Evolutionary conservation across 1,140 invertebrate genomes (phyloP), one percentile per base, ranked within the genome.

Genomic region (Ericerus pela): DNA sequence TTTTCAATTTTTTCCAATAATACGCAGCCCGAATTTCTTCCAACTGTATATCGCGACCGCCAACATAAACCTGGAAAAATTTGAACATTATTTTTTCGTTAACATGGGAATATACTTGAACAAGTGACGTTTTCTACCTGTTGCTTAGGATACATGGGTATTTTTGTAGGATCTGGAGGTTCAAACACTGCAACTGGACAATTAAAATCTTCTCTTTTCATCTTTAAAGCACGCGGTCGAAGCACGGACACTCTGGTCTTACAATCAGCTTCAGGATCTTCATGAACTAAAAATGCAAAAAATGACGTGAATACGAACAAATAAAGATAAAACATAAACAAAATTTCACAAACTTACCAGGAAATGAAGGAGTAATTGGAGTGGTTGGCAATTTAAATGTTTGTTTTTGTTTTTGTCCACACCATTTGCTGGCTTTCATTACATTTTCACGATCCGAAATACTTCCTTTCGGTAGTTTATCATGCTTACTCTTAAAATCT

Each of bases 401-500:
- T n/a, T 26, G 14, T 14, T 30, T 52, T 18, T 47, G 24, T 6
- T 37, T 18, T 41, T 55, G 30, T 29, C n/a, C 33, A 59, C 60
- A 27, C 58, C 54, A 41, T 41, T 56, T 20, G 52, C 58, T 53
- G 60, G 59, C 27, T 47, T 47, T 47, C 41, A 47, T 47, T 16
- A 69, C 70, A 63, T 79, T 79, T 63, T 79, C 77, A 65, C 81
- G 81, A 12, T 63, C 59, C 12, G 55, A 28, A 24, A 58, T 18
- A 33, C 33, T 36, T 3, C 52, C 37, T 43, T 59, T 61, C 14
- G 60, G 53, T 24, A 55, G 51, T 41, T 54, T 33, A 1, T 54
- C 20, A 22, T 36, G 33, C 31, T 33, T 54, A 16, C 22, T 54
- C n/a, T 54, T 54, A n/a, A 36, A 22, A 20, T 33, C 30, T 12